Conservation (phyloP, 2,888 invertebrate genomes). For the Diadegma fenestrale region DNA sequence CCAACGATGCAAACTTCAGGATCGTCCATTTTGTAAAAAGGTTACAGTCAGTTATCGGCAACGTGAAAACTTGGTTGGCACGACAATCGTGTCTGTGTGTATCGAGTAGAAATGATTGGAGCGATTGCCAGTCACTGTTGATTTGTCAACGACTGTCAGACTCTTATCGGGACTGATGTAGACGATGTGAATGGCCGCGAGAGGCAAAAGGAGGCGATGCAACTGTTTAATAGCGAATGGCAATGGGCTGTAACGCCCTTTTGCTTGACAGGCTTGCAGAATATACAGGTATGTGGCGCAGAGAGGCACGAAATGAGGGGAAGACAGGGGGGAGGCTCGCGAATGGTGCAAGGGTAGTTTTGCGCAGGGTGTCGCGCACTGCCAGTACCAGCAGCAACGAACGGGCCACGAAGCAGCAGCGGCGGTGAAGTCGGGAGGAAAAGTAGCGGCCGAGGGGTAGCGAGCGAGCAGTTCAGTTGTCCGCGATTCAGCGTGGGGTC, state of each 20-base stretch:
- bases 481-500: constrained; percentile 83
- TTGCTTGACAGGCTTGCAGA: background rate
- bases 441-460: constrained; percentile 68
- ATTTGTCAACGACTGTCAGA: constrained; percentile 8
- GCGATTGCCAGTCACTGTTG: constrained; percentile 37
- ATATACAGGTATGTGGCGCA: constrained; percentile 28
- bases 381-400: constrained; percentile 74
- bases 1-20: too few species aligned
- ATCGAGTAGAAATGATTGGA: background rate
- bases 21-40: background rate
- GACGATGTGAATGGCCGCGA: background rate
- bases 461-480: constrained; percentile 82
- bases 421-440: constrained; percentile 75
- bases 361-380: constrained; percentile 83
- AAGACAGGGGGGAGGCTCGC: constrained; percentile 46
- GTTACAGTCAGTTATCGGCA: constrained; percentile 1
- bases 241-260: constrained; percentile 1
- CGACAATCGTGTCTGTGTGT: background rate
- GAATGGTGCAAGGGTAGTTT: constrained; percentile 75
- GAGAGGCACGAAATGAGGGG: constrained; percentile 44
- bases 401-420: constrained; percentile 65
- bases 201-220: background rate
- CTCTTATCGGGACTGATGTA: constrained; percentile 17
- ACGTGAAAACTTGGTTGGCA: background rate
- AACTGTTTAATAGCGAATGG: background rate